phyloP scores from a whole-genome alignment of 2,888 invertebrate species.

The Heliconius aoede region DNA sequence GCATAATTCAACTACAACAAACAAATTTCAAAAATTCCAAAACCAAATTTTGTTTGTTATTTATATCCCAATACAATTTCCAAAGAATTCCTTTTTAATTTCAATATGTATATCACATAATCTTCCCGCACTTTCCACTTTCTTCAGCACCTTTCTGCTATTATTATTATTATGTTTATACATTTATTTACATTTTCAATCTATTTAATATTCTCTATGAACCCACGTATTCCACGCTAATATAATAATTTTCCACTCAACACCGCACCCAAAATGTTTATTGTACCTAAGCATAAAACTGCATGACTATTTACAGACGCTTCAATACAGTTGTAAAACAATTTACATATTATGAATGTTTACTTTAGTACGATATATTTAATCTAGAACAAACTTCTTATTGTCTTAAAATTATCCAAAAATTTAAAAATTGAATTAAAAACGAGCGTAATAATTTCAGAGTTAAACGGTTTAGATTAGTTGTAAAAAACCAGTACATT shows the following conservation, averaged over 20 bases:
- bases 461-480: background rate
- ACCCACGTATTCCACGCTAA: slow-evolving; percentile 39
- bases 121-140: slow-evolving; percentile 35
- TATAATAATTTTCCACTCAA: slow-evolving; percentile 34
- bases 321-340: slow-evolving; percentile 18
- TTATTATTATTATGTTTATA: slow-evolving; percentile 25
- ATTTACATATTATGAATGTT: slow-evolving; percentile 13
- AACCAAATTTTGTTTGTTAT: background rate
- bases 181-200: slow-evolving; percentile 7
- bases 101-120: slow-evolving; percentile 13
- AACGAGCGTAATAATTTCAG: background rate
- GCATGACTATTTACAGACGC: slow-evolving; percentile 32
- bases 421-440: background rate
- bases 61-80: slow-evolving; percentile 28
- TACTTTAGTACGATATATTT: background rate
- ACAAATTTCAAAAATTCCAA: slow-evolving; percentile 18
- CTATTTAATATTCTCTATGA: slow-evolving; percentile 27
- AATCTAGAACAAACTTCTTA: background rate
- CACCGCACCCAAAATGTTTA: slow-evolving; percentile 36
- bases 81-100: slow-evolving; percentile 18
- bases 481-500: background rate
- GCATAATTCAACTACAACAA: slow-evolving; percentile 21
- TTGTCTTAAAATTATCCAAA: background rate
- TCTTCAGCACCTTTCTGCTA: slow-evolving; percentile 31
- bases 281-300: slow-evolving; percentile 30